A percentile compares a stretch with the other conserved stretches of the same genome.
phyloP scores from a whole-genome alignment of 2,888 invertebrate genomes.

The Heliconius cydno region DNA sequence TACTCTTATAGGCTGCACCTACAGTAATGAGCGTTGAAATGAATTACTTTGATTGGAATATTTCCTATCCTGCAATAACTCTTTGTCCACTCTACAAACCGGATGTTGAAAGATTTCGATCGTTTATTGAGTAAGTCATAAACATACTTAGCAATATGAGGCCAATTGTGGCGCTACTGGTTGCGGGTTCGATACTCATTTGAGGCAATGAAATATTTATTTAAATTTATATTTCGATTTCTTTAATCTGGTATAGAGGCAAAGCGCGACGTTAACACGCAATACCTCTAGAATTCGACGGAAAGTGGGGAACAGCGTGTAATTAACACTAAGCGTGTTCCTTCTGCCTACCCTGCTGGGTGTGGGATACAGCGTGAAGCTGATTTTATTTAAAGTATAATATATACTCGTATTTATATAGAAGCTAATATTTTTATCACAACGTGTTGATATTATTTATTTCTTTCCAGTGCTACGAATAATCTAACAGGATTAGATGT shows the following conservation, averaged over 20 bases:
- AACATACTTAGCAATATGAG: background rate
- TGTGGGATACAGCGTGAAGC: no score
- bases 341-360: no score
- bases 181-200: no score
- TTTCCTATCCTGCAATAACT: conserved; percentile 86
- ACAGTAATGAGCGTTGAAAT: conserved; percentile 88
- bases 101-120: conserved; percentile 65
- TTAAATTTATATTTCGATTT: no score
- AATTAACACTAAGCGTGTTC: no score
- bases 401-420: background rate
- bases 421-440: background rate
- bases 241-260: no score
- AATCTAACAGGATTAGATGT: conserved; percentile 39
- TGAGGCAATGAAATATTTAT: no score
- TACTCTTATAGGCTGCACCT: conserved; percentile 80
- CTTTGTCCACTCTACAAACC: conserved; percentile 85
- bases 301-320: no score
- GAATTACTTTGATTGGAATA: conserved; percentile 87
- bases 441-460: background rate
- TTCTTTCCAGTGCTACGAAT: conserved; percentile 29
- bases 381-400: background rate
- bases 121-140: conserved; percentile 60
- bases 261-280: no score
- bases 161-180: no score
- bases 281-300: no score